Conservation (phyloP, 2,113 vertebrate species). For the Cyrtonyx montezumae region DNA sequence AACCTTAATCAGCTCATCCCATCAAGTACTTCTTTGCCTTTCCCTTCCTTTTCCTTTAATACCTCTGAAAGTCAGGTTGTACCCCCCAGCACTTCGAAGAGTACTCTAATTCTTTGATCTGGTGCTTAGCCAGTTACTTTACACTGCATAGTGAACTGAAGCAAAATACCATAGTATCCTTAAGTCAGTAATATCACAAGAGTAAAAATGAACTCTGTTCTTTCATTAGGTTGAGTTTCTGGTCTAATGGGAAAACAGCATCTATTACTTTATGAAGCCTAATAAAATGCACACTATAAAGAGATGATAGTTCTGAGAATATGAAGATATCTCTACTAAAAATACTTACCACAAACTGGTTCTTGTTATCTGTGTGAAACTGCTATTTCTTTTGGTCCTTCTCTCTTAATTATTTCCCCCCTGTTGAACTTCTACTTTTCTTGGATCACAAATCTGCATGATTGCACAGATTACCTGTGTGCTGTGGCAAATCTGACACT, state of each 20-base stretch:
- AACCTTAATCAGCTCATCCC: not conserved
- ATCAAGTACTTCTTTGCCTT: not conserved
- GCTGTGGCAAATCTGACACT: constrained; percentile 36
- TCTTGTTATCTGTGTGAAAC: not conserved
- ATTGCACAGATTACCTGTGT: constrained; percentile 58
- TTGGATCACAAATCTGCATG: constrained; percentile 56
- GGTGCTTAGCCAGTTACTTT: not conserved
- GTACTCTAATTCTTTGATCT: not conserved
- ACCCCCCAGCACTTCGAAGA: not conserved
- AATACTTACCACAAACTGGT: not conserved
- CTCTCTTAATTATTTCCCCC: not conserved
- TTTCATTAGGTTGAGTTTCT: not conserved
- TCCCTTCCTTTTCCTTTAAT: not conserved
- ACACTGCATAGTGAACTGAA: not conserved
- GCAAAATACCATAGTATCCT: not conserved
- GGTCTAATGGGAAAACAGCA: not conserved
- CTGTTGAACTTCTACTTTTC: constrained; percentile 35
- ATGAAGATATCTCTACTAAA: not conserved
- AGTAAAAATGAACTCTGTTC: not conserved
- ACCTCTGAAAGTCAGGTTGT: not conserved
- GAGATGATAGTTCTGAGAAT: not conserved
- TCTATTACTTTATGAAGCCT: not conserved
- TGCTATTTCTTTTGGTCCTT: not conserved
- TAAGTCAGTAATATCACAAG: not conserved
- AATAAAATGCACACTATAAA: not conserved